Percentiles rank a stretch among this genome's conserved stretches.
Conservation (phyloP, 2,888 invertebrate species). For the Laothoe populi region DNA sequence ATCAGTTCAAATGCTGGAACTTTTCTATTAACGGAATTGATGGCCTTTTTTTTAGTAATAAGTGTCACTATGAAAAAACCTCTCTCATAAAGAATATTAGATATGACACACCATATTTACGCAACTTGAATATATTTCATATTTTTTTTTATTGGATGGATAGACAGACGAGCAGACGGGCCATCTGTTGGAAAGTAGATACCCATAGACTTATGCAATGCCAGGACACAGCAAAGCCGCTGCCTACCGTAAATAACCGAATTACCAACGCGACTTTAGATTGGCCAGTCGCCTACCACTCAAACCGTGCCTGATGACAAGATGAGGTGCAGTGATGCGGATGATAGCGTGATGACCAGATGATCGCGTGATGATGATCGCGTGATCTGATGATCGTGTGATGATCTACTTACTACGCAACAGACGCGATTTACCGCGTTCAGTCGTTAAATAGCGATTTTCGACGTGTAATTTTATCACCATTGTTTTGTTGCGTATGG, state of each 20-base stretch:
- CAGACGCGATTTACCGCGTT: conserved; percentile 62
- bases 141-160: too few species aligned
- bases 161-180: too few species aligned
- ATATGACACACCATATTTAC: too few species aligned
- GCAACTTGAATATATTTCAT: too few species aligned
- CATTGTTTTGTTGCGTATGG: conserved; percentile 18
- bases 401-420: conserved; percentile 66
- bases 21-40: too few species aligned
- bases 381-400: conserved; percentile 46
- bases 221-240: too few species aligned
- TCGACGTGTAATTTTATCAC: conserved; percentile 33
- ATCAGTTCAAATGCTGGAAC: too few species aligned
- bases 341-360: conserved; percentile 66
- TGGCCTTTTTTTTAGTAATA: too few species aligned
- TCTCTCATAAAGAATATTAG: too few species aligned
- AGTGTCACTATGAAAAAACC: too few species aligned
- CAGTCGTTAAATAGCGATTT: conserved; percentile 56
- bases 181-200: too few species aligned
- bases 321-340: conserved; percentile 81
- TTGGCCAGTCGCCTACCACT: conserved; percentile 72
- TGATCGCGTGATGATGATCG: conserved; percentile 61
- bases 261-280: conserved; percentile 38
- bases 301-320: conserved; percentile 78
- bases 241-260: background rate
- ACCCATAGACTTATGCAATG: too few species aligned